A percentile compares a stretch with the other conserved stretches of the same genome.
phyloP scores from a whole-genome alignment of 2,797 vertebrate species.

The Vireo griseus region DNA sequence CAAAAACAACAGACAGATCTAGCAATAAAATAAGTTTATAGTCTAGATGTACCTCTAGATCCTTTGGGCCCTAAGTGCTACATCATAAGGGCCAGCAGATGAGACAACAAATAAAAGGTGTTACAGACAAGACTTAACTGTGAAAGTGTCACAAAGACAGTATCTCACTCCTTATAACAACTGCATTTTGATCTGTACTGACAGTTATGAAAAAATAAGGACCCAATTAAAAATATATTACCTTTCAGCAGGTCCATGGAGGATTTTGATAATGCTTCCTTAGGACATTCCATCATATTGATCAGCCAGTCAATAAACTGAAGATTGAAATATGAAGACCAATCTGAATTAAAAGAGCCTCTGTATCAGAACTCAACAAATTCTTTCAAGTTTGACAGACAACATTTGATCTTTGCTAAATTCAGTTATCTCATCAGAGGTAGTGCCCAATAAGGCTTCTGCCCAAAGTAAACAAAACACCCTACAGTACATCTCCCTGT shows the following conservation, averaged over 20 bases:
- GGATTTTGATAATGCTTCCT: conserved; percentile 73
- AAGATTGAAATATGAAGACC: conserved; percentile 29
- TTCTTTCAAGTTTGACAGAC: background rate
- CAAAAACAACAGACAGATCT: background rate
- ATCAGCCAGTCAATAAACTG: conserved; percentile 95
- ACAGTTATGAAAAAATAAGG: background rate
- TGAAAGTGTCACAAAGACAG: background rate
- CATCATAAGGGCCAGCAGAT: rapidly evolving
- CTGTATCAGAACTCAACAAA: background rate
- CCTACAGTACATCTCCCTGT: background rate
- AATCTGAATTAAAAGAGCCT: background rate
- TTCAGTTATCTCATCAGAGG: background rate
- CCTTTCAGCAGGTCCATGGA: conserved; percentile 77
- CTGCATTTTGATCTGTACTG: background rate
- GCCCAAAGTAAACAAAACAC: background rate
- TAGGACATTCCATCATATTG: conserved; percentile 81
- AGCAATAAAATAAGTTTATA: background rate
- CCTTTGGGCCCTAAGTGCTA: background rate
- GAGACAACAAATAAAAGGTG: background rate
- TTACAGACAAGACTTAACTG: background rate
- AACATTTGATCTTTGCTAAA: background rate
- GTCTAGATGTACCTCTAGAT: background rate
- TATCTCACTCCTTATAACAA: background rate
- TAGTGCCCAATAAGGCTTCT: background rate
- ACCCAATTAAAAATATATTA: conserved; percentile 41